Percentiles rank a stretch among this genome's conserved stretches.
Evolutionary conservation across 1,140 invertebrate species (phyloP).

Genomic region (Apis cerana): DNA sequence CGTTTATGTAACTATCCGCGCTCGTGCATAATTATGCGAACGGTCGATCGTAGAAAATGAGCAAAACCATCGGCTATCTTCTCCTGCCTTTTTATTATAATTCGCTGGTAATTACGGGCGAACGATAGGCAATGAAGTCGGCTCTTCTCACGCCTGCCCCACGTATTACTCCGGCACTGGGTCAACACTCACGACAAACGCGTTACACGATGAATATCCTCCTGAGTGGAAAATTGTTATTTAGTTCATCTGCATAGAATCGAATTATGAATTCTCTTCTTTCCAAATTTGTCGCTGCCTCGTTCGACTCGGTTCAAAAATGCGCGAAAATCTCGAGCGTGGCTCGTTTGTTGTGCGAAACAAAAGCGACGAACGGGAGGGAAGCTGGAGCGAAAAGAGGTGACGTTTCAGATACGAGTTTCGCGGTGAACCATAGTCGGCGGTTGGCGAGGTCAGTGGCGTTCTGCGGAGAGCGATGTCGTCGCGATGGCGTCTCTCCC

Average conservation of each 20-base stretch:
- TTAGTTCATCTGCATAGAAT: no score
- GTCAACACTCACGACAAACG: not conserved
- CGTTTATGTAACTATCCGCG: slow-evolving; percentile 20
- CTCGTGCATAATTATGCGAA: slow-evolving; percentile 29
- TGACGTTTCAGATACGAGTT: slow-evolving; percentile 45
- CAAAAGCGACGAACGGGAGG: no score
- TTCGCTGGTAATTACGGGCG: slow-evolving; percentile 17
- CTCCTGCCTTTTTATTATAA: slow-evolving; percentile 5
- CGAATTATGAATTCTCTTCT: no score
- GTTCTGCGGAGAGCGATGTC: slow-evolving; percentile 2
- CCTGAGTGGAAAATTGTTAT: no score
- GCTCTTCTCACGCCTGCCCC: slow-evolving; percentile 7
- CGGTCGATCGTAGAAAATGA: slow-evolving; percentile 1
- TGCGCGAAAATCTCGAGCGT: no score
- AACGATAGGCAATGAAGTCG: not conserved
- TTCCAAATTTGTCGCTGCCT: no score
- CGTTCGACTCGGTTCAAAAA: no score
- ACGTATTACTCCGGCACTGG: not conserved
- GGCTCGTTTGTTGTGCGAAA: no score
- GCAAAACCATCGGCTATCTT: slow-evolving; percentile 6
- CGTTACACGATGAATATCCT: no score
- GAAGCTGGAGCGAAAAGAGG: slow-evolving; percentile 16
- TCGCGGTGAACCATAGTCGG: slow-evolving; percentile 49
- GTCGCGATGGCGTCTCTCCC: not conserved
- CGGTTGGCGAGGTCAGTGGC: slow-evolving; percentile 47